phyloP scores from a whole-genome alignment of 2,113 vertebrate species.

The Dasyornis broadbenti region DNA sequence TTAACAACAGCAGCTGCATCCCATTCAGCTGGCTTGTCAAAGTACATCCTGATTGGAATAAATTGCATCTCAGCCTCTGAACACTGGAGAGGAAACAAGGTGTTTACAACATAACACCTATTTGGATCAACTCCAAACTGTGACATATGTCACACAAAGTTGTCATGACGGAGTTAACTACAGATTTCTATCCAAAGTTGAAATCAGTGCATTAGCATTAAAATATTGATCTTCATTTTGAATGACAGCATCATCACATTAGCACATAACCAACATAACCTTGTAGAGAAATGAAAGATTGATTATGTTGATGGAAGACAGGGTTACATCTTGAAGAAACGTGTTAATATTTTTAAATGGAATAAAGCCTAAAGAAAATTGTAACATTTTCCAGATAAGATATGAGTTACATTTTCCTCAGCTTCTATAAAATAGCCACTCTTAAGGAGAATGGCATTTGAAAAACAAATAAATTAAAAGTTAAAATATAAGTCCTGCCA shows the following conservation, averaged over 20 bases:
- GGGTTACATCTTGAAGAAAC: not conserved
- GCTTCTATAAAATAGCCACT: not conserved
- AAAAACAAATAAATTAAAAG: not conserved
- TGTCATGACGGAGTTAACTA: not conserved
- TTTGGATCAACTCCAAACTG: not conserved
- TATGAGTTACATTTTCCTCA: not conserved
- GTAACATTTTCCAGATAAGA: not conserved
- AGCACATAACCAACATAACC: constrained; percentile 14
- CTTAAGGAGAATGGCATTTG: not conserved
- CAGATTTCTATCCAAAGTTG: not conserved
- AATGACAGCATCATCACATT: not conserved
- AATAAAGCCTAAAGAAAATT: not conserved
- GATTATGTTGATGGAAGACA: not conserved
- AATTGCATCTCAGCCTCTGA: not conserved
- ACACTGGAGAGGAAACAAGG: not conserved
- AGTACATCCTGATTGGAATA: constrained; percentile 31
- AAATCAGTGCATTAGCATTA: not conserved
- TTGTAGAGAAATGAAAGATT: not conserved
- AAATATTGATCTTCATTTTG: constrained; percentile 18
- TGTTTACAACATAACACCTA: not conserved
- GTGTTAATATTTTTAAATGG: not conserved
- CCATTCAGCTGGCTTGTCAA: constrained; percentile 25
- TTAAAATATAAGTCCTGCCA: not conserved
- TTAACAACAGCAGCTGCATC: not conserved
- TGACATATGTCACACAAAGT: constrained; percentile 23